Evolutionary conservation across 2,888 invertebrate genomes (phyloP), one percentile per base, ranked within the genome.

Genomic region (Euplexia lucipara): DNA sequence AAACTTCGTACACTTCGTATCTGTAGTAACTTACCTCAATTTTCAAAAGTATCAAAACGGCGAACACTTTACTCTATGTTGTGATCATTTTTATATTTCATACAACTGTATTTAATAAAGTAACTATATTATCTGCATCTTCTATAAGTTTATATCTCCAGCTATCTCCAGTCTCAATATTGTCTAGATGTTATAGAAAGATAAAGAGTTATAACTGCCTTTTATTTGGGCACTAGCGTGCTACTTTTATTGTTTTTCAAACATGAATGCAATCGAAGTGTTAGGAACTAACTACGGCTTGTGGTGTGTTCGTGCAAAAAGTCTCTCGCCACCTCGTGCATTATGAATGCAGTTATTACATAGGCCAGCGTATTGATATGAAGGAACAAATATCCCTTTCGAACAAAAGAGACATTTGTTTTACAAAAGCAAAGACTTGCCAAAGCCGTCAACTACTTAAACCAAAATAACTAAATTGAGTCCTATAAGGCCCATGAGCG

Each of bases 231-330:
- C 39, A 20, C 47, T 59, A 58, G 18, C 5, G 32, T 44, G 16
- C 10, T 20, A n/a, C 22, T n/a, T 2, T 47, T 18, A 45, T 53
- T 56, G 69, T 58, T 69, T 69, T 26, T 41, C 37, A 14, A 35
- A 48, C 48, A 44, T 61, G 5, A 61, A 51, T 51, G 16, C 47
- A 70, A 62, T 61, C 34, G 70, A 35, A 70, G 51, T 51, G 62
- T 20, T 60, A 42, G 8, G 8, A n/a, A 37, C 22, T 35, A n/a
- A n/a, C n/a, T n/a, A n/a, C n/a, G n/a, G n/a, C n/a, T 65, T 34
- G 37, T 70, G 6, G 12, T 34, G 26, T 14, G 14, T 37, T 34
- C 14, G 8, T 32, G 16, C 49, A 45, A 12, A 49, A n/a, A n/a
- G n/a, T n/a, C n/a, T 26, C 14, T 44, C 6, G 10, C 8, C 35